Base-by-base conservation (phyloP, 2,113 vertebrate species). In the Peromyscus leucopus region DNA sequence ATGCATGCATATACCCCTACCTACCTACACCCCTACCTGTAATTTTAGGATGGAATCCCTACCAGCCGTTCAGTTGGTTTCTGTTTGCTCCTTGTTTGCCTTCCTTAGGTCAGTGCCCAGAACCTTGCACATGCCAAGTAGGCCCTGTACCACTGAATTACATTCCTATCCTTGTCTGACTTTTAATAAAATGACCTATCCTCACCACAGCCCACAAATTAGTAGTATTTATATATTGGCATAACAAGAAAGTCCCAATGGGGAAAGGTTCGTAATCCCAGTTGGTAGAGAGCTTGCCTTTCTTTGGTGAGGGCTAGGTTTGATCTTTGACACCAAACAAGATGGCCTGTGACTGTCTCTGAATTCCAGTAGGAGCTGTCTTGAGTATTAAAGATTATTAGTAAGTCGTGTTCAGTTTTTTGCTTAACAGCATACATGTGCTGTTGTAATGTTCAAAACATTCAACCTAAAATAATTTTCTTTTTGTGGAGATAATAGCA, bases 101-200 rank as follows among this genome's bases (percentile, higher is more conserved):
- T 67, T 9, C 39, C 55, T 79, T 51, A 5, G 75, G 26, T 11
- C 16, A 83, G 69, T 63, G 33, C 74, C 21, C n/a, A 36, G 5
- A 28, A 33, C 63, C 7, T 46, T 78, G 21, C 16, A 82, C 63
- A 22, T 82, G 13, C 10, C 16, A 74, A 17, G 4, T 57, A 82
- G 75, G 5, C 65, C 39, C 55, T 51, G 7, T 78, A 59, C n/a
- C 22, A 82, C 51, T 63, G 75, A 69, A 12, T 51, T 79, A 8
- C 17, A 22, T 31, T 17, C 12, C 33, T 39, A 48, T 24, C 51
- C 55, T 15, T 89, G 46, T 48, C 28, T 84, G 7, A 8, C 74
- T 67, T 61, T 96, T 90, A 63, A 97, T 87, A 55, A 97, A 96
- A 85, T 28, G 89, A 74, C 71, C 5, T 69, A 19, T 72, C 84